Conservation (phyloP, 2,888 invertebrate species). For the Lomographa bimaculata region DNA sequence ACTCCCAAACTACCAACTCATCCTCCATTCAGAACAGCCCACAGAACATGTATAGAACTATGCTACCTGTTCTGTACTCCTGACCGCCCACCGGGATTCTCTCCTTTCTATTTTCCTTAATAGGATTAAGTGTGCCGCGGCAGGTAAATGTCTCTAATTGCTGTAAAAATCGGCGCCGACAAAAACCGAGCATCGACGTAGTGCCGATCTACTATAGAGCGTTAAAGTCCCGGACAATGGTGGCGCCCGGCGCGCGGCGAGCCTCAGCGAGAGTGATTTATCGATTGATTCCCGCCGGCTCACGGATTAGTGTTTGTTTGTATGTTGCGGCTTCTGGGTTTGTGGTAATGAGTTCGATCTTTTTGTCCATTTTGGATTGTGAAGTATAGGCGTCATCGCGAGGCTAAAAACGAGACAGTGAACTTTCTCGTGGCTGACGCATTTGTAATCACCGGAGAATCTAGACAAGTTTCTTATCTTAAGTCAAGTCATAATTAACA, state of each 20-base stretch:
- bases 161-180: slow-evolving; percentile 80
- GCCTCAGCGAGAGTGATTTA: slow-evolving; percentile 77
- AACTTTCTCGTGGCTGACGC: no score
- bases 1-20: slow-evolving; percentile 27
- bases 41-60: slow-evolving; percentile 27
- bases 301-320: slow-evolving; percentile 69
- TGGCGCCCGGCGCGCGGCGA: slow-evolving; percentile 67
- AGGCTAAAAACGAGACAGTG: slow-evolving; percentile 2
- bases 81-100: slow-evolving; percentile 60
- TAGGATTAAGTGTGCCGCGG: slow-evolving; percentile 69
- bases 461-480: no score
- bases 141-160: slow-evolving; percentile 82
- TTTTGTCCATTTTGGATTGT: not conserved
- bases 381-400: not conserved
- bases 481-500: no score
- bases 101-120: slow-evolving; percentile 49
- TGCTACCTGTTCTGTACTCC: slow-evolving; percentile 27
- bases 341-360: slow-evolving; percentile 3
- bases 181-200: no score
- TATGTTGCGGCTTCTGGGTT: slow-evolving; percentile 63
- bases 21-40: slow-evolving; percentile 29
- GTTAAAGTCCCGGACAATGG: no score
- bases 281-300: slow-evolving; percentile 56
- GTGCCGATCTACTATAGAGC: no score
- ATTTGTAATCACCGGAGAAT: no score